Conservation (phyloP, 1,140 invertebrate genomes). For the Papilio dardanus region DNA sequence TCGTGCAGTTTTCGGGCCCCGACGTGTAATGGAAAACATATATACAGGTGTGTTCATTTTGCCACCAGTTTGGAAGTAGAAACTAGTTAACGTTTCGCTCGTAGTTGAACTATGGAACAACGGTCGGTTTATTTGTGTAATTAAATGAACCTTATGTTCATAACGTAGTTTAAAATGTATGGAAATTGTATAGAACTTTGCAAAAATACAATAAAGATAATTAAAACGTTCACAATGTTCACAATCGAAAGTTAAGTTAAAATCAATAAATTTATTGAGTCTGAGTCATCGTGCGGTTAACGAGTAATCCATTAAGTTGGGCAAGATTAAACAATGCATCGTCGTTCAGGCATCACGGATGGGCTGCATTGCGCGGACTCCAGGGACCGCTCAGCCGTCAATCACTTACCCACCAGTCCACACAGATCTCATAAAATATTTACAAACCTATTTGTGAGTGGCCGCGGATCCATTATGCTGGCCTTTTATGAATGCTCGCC, state of each 20-base stretch:
- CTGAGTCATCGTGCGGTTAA: background rate
- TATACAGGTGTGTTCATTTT: slow-evolving; percentile 58
- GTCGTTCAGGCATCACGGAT: slow-evolving; percentile 43
- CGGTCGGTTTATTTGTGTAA: slow-evolving; percentile 30
- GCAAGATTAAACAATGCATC: slow-evolving; percentile 40
- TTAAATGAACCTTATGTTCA: background rate
- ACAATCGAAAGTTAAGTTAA: background rate
- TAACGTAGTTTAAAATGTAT: background rate
- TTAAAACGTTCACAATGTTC: background rate
- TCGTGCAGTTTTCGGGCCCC: slow-evolving; percentile 58
- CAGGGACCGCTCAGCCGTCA: slow-evolving; percentile 66
- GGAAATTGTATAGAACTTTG: background rate
- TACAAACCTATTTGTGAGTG: slow-evolving; percentile 73
- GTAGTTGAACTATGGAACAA: background rate
- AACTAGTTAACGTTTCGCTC: slow-evolving; percentile 62
- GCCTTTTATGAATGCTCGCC: slow-evolving; percentile 69
- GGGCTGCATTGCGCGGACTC: slow-evolving; percentile 51
- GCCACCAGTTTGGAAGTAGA: slow-evolving; percentile 64
- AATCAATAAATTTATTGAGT: background rate
- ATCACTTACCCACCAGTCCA: slow-evolving; percentile 66
- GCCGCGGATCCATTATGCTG: slow-evolving; percentile 73
- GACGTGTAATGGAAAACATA: slow-evolving; percentile 45
- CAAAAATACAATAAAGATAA: background rate
- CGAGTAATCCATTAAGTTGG: slow-evolving; percentile 8
- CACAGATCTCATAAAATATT: slow-evolving; percentile 76